Percentiles rank a stretch among this genome's conserved stretches.
Evolutionary conservation across 30 jellyfish, hydroid and myxozoan species (phyloP).

Genomic region (Euphysa ruthae): DNA sequence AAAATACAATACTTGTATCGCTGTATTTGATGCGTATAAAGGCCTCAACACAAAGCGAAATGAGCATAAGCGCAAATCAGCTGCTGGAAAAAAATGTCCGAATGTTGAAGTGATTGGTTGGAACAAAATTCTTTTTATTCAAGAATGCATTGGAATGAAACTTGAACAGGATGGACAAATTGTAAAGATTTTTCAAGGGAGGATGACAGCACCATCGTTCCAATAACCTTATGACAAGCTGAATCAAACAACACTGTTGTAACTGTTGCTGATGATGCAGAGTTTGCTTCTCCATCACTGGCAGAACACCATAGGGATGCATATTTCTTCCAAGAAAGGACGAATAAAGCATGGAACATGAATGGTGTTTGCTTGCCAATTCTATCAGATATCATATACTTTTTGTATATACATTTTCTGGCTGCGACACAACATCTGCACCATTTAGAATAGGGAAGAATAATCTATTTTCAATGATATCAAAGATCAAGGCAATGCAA

Average conservation of each 20-base stretch:
- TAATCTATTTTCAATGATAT: slow-evolving; percentile 9
- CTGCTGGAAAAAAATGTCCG: slow-evolving; percentile 26
- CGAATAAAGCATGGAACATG: slow-evolving; percentile 31
- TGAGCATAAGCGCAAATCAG: slow-evolving; percentile 31
- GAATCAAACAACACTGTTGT: neutral
- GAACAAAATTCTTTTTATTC: slow-evolving; percentile 14
- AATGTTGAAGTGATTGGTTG: slow-evolving; percentile 14
- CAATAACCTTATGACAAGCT: neutral
- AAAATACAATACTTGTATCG: slow-evolving; percentile 12
- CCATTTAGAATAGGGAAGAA: slow-evolving; percentile 32
- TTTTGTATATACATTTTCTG: too few species aligned
- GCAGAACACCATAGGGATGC: slow-evolving; percentile 27
- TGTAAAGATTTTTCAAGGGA: too few species aligned
- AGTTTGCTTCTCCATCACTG: slow-evolving; percentile 29
- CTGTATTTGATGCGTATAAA: slow-evolving; percentile 20
- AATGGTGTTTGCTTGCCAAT: slow-evolving; percentile 21
- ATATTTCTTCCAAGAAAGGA: slow-evolving; percentile 8
- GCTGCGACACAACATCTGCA: slow-evolving; percentile 53
- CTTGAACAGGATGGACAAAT: too few species aligned
- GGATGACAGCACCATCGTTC: slow-evolving; percentile 6
- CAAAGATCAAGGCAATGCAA: slow-evolving; percentile 15
- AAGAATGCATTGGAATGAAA: too few species aligned
- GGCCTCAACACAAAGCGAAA: slow-evolving; percentile 6
- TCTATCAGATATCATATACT: slow-evolving; percentile 29
- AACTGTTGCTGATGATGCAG: slow-evolving; percentile 33